A percentile compares a stretch with the other conserved stretches of the same genome.
Conservation (phyloP, 2,888 invertebrate species). For the Spisula solida region DNA sequence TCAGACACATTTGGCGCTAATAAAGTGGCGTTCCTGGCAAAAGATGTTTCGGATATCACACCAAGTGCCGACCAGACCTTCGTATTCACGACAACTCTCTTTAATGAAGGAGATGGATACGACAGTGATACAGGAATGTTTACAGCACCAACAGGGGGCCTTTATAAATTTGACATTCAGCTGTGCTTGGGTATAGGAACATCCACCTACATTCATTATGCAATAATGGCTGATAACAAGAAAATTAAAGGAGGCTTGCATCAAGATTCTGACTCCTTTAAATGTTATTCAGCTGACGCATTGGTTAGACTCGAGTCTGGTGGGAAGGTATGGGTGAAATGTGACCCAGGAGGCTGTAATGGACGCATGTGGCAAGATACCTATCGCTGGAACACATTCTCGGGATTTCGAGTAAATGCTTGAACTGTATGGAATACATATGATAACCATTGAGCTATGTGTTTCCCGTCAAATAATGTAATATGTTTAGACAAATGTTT, state of each 20-base stretch:
- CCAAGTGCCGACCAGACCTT: not conserved
- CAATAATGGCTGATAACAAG: not conserved
- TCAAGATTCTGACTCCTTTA: not conserved
- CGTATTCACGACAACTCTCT: not conserved
- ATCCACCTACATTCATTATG: not conserved
- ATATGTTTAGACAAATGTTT: too few species aligned
- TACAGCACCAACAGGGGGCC: not conserved
- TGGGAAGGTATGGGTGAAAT: not conserved
- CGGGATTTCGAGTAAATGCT: not conserved
- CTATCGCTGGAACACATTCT: not conserved
- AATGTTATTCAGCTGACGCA: slow-evolving; percentile 12
- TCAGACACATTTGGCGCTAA: not conserved
- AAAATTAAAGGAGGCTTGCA: not conserved
- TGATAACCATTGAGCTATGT: too few species aligned
- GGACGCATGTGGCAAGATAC: not conserved
- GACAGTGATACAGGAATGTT: not conserved
- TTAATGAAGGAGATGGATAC: not conserved
- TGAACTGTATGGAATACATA: too few species aligned
- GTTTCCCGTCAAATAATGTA: too few species aligned
- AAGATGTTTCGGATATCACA: not conserved
- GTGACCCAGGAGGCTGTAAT: not conserved
- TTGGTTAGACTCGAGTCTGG: not conserved
- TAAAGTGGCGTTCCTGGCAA: not conserved
- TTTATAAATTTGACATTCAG: not conserved
- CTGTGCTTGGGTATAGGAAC: not conserved